Percentiles rank a stretch among this genome's conserved stretches.
phyloP scores from a whole-genome alignment of 2,888 invertebrate genomes.

The Drosophila borborema region DNA sequence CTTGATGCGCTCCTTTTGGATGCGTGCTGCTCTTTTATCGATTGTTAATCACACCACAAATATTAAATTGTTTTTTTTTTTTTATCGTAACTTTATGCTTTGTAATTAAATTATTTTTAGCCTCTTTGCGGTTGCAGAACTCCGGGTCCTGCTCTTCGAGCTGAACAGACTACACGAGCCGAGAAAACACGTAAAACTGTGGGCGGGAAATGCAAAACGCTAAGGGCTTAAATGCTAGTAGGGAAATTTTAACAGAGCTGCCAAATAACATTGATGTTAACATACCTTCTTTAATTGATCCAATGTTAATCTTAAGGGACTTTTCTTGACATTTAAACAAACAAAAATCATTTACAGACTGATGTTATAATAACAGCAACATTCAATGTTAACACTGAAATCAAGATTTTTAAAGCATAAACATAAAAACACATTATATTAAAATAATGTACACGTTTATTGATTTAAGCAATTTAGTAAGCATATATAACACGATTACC shows the following conservation, averaged over 20 bases:
- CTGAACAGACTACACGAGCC: constrained; percentile 50
- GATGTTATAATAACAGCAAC: neutral
- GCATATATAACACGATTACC: constrained; percentile 58
- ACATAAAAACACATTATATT: neutral
- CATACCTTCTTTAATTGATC: neutral
- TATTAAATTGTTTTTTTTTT: constrained; percentile 15
- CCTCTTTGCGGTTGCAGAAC: constrained; percentile 19
- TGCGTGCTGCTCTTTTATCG: constrained; percentile 52
- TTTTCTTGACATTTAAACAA: constrained; percentile 2
- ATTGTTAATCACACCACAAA: constrained; percentile 63
- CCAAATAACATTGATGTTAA: neutral
- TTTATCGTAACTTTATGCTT: constrained; percentile 5
- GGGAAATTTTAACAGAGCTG: constrained; percentile 43
- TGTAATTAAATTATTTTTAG: constrained; percentile 41
- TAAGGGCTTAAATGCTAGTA: constrained; percentile 36
- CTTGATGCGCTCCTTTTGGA: constrained; percentile 3
- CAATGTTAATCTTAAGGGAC: neutral
- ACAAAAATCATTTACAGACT: neutral
- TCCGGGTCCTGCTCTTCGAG: constrained; percentile 16
- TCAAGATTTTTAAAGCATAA: neutral
- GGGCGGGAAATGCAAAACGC: constrained; percentile 47
- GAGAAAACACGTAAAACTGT: constrained; percentile 64
- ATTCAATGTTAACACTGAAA: neutral
- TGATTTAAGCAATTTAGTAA: constrained; percentile 69
- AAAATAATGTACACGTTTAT: constrained; percentile 60